Percentiles rank a stretch among this genome's conserved stretches.
Evolutionary conservation across 2,888 invertebrate genomes (phyloP).

Genomic region (Gymnocheta viridis): DNA sequence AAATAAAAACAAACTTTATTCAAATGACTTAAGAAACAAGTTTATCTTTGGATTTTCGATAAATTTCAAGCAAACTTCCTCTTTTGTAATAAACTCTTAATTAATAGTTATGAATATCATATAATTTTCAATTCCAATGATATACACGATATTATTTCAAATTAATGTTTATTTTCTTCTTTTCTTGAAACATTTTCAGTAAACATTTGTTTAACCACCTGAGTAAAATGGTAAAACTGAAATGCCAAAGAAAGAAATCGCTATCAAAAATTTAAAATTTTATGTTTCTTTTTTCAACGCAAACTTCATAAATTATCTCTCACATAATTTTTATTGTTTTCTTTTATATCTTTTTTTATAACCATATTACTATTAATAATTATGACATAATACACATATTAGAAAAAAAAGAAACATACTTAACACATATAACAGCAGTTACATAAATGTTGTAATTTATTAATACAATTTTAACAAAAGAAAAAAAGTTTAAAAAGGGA

Average conservation of each 20-base stretch:
- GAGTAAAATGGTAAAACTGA: neutral
- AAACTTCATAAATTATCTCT: neutral
- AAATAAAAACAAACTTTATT: no score
- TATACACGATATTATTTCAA: no score
- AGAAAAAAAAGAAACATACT: neutral
- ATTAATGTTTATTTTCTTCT: neutral
- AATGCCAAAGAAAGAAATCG: neutral
- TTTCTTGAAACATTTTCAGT: neutral
- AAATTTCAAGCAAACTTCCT: no score
- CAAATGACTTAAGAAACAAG: no score
- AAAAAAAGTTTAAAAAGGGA: no score
- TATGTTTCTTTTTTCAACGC: neutral
- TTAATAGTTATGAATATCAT: no score
- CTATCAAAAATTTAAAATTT: constrained; percentile 14
- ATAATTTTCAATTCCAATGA: no score
- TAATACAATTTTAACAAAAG: no score
- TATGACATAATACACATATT: neutral
- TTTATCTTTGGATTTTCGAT: no score
- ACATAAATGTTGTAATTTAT: no score
- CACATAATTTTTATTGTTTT: neutral
- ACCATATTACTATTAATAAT: neutral
- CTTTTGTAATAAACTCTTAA: no score
- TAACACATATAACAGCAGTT: no score
- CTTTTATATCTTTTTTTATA: neutral
- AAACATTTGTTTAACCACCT: neutral